Conservation (phyloP, 2,797 vertebrate genomes). For the Poecilia velifera region DNA sequence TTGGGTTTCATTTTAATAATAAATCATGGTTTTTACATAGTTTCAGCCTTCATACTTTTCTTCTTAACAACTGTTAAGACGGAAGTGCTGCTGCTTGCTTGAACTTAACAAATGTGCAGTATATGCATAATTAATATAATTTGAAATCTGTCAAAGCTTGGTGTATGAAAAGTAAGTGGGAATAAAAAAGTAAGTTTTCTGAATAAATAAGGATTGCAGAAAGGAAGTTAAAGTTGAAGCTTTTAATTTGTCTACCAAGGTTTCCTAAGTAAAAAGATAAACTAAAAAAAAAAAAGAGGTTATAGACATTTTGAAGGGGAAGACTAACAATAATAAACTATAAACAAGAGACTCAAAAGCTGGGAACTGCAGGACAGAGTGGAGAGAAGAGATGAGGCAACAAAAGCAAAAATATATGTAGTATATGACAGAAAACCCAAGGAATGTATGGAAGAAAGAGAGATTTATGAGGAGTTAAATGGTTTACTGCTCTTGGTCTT, state of each 20-base stretch:
- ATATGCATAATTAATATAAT: constrained; percentile 6
- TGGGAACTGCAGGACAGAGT: not conserved
- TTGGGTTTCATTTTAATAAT: constrained; percentile 36
- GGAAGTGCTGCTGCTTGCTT: not conserved
- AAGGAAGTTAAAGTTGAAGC: not conserved
- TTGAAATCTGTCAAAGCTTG: constrained; percentile 28
- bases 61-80: constrained; percentile 29
- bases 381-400: not conserved
- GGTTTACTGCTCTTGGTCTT: not conserved
- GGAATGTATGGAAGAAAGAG: not conserved
- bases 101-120: constrained; percentile 2
- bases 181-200: constrained; percentile 20
- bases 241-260: constrained; percentile 16
- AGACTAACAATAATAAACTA: not conserved
- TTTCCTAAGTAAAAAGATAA: not conserved
- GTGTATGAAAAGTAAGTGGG: constrained; percentile 8
- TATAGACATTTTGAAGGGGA: not conserved
- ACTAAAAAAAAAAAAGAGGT: too few relatives aligned
- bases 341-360: not conserved
- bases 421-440: not conserved
- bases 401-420: not conserved
- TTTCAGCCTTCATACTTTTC: constrained; percentile 47
- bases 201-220: constrained; percentile 7
- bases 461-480: not conserved
- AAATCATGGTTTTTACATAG: constrained; percentile 60